These are phyloP conservation scores for Xiphorhynchus elegans DNA, from an alignment of 2,113 vertebrate genomes.

Conservation along the genomic window DNA sequence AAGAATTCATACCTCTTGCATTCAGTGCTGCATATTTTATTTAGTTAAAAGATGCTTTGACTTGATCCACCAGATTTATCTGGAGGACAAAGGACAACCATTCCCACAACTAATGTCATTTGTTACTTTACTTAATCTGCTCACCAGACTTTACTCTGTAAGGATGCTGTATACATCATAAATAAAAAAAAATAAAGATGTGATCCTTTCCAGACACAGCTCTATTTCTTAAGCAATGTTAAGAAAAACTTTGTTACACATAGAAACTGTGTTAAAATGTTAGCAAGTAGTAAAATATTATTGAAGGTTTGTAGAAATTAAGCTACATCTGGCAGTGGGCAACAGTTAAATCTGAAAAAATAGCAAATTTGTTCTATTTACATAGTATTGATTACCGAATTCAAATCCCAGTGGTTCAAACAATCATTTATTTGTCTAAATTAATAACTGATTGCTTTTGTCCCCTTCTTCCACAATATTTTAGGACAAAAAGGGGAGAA, in stretches of 20 bases:
- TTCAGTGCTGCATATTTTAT: neutral
- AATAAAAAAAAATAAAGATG: neutral
- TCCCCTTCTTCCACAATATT: neutral
- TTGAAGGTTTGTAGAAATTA: neutral
- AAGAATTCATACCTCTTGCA: neutral
- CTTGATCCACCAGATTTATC: neutral
- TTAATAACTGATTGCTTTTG: neutral
- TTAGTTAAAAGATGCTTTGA: neutral
- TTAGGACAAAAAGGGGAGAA: neutral
- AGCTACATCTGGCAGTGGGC: neutral
- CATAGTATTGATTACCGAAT: neutral
- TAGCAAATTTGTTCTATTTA: neutral
- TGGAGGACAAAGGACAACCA: neutral
- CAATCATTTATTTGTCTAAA: neutral
- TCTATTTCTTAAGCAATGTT: neutral
- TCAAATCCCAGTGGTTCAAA: neutral
- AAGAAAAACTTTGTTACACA: neutral
- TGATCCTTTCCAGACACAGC: neutral
- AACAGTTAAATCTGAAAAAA: neutral
- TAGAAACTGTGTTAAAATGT: neutral
- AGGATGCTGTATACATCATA: accelerated
- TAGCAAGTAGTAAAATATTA: neutral
- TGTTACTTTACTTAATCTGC: neutral
- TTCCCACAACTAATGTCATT: neutral
- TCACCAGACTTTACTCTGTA: neutral